phyloP scores from a whole-genome alignment of 2,113 vertebrate genomes.

The Burhinus oedicnemus region DNA sequence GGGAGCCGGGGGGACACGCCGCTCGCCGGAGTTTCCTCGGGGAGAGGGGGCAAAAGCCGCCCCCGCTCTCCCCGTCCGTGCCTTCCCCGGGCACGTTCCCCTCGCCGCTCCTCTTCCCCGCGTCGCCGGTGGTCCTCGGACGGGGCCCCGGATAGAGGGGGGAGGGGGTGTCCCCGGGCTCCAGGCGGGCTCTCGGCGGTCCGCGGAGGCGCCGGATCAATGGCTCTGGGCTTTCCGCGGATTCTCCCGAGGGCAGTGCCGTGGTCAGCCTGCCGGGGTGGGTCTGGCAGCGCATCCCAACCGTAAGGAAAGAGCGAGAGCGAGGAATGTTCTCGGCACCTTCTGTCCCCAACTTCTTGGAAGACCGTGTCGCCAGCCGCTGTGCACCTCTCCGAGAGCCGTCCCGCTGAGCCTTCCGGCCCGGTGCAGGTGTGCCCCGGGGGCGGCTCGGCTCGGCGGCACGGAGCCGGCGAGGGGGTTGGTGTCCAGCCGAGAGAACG shows the following conservation, averaged over 20 bases:
- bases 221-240: not conserved
- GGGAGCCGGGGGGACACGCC: not conserved
- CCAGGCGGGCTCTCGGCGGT: not conserved
- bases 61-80: not conserved
- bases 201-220: not conserved
- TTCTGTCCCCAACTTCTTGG: not conserved
- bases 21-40: not conserved
- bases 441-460: not conserved
- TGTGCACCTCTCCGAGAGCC: not conserved
- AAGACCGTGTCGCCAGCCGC: not conserved
- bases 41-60: not conserved
- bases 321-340: conserved; percentile 1
- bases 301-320: not conserved
- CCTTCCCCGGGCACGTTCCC: not conserved
- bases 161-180: too few relatives aligned
- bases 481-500: not conserved
- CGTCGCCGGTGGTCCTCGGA: not conserved
- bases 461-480: not conserved
- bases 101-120: not conserved
- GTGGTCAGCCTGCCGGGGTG: not conserved
- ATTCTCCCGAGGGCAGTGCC: not conserved
- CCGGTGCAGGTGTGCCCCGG: not conserved
- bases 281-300: not conserved
- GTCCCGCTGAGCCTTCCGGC: not conserved
- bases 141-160: too few relatives aligned